Percentiles rank a stretch among this genome's conserved stretches.
Evolutionary conservation across 2,797 vertebrate genomes (phyloP).

Genomic region (Schizopygopsis malacanthus): DNA sequence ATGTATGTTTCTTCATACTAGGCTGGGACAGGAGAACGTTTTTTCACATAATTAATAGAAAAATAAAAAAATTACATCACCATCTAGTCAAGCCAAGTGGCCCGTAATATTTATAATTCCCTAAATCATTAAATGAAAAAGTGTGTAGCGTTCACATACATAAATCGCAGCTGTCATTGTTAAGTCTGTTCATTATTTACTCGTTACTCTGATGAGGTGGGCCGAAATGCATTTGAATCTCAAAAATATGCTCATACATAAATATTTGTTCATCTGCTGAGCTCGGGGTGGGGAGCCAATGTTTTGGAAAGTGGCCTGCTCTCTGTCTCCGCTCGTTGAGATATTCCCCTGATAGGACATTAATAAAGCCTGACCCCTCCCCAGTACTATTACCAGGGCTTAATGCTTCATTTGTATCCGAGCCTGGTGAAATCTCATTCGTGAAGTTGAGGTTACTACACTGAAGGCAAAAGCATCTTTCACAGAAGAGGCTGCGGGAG

Average conservation of each 20-base stretch:
- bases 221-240: constrained; percentile 33
- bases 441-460: constrained; percentile 56
- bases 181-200: constrained; percentile 43
- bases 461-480: constrained; percentile 45
- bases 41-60: constrained; percentile 2
- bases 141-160: background rate
- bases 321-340: constrained; percentile 59
- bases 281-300: constrained; percentile 57
- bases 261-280: constrained; percentile 71
- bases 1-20: background rate
- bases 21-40: background rate
- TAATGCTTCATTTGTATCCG: constrained; percentile 78
- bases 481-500: constrained; percentile 27
- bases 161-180: constrained; percentile 31
- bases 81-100: constrained; percentile 14
- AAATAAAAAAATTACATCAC: background rate
- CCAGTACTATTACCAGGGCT: constrained; percentile 71
- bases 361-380: constrained; percentile 78
- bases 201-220: constrained; percentile 35
- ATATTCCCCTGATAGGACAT: constrained; percentile 73
- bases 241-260: constrained; percentile 46
- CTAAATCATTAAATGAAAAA: constrained; percentile 22
- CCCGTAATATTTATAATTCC: background rate
- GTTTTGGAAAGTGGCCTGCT: constrained; percentile 66
- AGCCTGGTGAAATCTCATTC: constrained; percentile 69